These are phyloP conservation scores for Ciona savignyi DNA, from an alignment of 23 tunicate genomes.

Conservation along the genomic window DNA sequence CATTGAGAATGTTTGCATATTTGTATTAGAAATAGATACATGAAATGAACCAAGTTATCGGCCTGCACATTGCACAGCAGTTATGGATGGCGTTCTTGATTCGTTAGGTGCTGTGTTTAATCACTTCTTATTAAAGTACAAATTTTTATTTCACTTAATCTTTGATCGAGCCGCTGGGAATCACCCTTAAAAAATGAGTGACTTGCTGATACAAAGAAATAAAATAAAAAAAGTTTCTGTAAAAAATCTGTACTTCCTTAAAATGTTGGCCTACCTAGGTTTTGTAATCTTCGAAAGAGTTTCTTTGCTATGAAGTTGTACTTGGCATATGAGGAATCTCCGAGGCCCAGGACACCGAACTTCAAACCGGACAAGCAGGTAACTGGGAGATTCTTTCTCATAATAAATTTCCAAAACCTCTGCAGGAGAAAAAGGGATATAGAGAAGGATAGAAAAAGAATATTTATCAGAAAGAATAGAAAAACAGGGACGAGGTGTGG, in stretches of 20 bases:
- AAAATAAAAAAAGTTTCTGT: too few species aligned
- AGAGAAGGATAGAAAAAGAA: too few species aligned
- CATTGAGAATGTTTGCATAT: too few species aligned
- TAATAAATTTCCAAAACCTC: constrained; percentile 91
- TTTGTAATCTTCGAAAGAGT: constrained; percentile 40
- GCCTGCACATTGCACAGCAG: too few species aligned
- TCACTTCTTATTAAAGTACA: too few species aligned
- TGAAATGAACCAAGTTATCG: neutral
- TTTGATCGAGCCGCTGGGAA: too few species aligned
- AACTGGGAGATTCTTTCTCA: constrained; percentile 70
- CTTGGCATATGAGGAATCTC: constrained; percentile 92
- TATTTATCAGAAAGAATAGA: neutral
- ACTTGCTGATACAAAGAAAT: too few species aligned
- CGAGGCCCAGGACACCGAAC: constrained; percentile 80
- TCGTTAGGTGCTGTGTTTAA: too few species aligned
- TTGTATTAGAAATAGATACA: neutral
- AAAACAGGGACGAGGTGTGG: neutral
- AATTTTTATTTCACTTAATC: too few species aligned
- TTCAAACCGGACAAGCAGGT: constrained; percentile 35
- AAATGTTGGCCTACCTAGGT: constrained; percentile 33
- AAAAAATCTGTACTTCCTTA: too few species aligned
- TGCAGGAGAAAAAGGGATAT: constrained; percentile 9
- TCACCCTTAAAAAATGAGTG: too few species aligned
- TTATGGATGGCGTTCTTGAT: too few species aligned
- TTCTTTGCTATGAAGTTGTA: constrained; percentile 84